phyloP scores from a whole-genome alignment of 2,113 vertebrate genomes.

The Leucosticte australis region DNA sequence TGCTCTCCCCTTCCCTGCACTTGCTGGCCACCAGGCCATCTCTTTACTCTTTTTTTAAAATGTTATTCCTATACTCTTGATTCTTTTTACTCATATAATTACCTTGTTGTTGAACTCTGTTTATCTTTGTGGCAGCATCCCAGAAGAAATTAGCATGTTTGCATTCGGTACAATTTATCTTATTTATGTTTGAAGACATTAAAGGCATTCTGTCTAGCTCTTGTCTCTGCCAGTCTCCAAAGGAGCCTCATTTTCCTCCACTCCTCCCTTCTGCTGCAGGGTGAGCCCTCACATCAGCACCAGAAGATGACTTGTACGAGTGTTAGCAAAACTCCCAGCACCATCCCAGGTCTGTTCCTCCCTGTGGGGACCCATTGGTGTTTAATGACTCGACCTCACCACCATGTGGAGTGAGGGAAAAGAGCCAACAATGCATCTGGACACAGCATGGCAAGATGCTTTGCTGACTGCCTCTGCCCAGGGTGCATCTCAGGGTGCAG shows the following conservation, averaged over 20 bases:
- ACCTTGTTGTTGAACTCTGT: neutral
- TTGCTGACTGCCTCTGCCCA: neutral
- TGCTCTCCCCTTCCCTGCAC: neutral
- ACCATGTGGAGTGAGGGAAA: neutral
- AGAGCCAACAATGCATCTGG: neutral
- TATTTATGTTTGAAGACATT: neutral
- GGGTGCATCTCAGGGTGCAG: neutral
- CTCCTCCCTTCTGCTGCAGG: neutral
- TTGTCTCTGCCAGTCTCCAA: neutral
- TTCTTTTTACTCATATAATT: neutral
- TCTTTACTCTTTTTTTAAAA: neutral
- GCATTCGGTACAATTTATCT: neutral
- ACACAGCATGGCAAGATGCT: neutral
- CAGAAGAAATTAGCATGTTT: neutral
- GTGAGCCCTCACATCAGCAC: neutral
- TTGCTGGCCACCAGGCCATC: neutral
- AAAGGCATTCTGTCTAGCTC: neutral
- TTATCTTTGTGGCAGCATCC: neutral
- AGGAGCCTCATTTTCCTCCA: neutral
- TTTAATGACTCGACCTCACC: neutral
- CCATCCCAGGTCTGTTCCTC: fast-evolving
- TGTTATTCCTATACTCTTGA: neutral
- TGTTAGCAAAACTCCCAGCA: neutral
- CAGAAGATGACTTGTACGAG: neutral
- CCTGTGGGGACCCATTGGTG: neutral